Evolutionary conservation across 1,140 invertebrate genomes (phyloP).

Genomic region (Ooceraea biroi): DNA sequence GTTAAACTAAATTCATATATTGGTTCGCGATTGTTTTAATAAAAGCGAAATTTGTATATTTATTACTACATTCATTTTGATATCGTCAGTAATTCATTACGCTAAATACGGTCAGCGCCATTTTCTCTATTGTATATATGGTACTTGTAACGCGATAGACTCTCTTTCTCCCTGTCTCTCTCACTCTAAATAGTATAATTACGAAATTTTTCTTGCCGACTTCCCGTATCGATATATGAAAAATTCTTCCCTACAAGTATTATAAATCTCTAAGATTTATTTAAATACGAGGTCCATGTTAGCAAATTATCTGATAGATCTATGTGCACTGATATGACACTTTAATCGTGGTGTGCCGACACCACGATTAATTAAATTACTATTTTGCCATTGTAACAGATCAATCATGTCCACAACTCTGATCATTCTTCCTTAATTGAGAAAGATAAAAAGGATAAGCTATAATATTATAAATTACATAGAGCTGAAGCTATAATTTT

Average conservation of each 20-base stretch:
- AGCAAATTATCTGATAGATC: conserved; percentile 20
- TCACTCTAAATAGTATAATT: conserved; percentile 43
- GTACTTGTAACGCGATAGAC: conserved; percentile 34
- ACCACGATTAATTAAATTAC: conserved; percentile 20
- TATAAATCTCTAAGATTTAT: conserved; percentile 47
- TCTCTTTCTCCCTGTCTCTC: no score
- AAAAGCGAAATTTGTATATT: conserved; percentile 1
- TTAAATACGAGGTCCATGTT: conserved; percentile 40
- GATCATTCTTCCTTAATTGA: conserved; percentile 2
- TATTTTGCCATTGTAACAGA: neutral
- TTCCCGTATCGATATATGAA: conserved; percentile 39
- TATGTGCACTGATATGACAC: neutral
- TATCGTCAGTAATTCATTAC: conserved; percentile 16
- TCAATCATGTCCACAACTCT: no score
- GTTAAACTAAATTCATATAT: conserved; percentile 47
- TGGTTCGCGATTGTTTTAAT: conserved; percentile 35
- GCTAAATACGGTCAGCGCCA: conserved; percentile 33
- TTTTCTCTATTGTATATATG: conserved; percentile 29
- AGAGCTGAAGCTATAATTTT: conserved; percentile 2
- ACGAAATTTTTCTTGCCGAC: conserved; percentile 46
- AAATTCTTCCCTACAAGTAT: conserved; percentile 54
- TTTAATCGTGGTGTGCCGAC: conserved; percentile 26
- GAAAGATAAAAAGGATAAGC: neutral
- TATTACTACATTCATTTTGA: no score
- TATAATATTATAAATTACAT: neutral